These are phyloP conservation scores for Centruroides vittatus DNA, from an alignment of 1,140 invertebrate genomes.

Conservation along the genomic window DNA sequence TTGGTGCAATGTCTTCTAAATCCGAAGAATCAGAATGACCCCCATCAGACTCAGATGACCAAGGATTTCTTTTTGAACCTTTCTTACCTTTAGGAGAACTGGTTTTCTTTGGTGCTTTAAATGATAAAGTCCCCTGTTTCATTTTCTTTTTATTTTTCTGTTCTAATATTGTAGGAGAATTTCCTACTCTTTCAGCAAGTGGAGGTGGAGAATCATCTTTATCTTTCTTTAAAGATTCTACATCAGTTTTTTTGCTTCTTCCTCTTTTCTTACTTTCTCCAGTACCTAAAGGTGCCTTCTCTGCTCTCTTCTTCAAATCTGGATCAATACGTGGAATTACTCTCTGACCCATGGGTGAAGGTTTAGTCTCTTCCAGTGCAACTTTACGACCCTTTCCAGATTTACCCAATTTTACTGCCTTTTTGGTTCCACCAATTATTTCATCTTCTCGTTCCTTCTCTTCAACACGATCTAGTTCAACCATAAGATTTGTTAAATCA, in stretches of 20 bases:
- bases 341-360: conserved; percentile 42
- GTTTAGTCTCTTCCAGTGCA: conserved; percentile 29
- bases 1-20: too few relatives aligned
- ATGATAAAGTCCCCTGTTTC: too few relatives aligned
- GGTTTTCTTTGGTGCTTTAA: too few relatives aligned
- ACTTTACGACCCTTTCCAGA: conserved; percentile 28
- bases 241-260: not conserved
- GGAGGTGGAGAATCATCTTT: too few relatives aligned
- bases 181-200: too few relatives aligned
- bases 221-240: too few relatives aligned
- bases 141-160: too few relatives aligned
- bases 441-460: conserved; percentile 16
- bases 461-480: conserved; percentile 36
- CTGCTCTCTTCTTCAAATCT: conserved; percentile 62
- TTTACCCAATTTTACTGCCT: conserved; percentile 13
- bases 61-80: too few relatives aligned
- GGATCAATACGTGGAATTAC: conserved; percentile 57
- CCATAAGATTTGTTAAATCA: conserved; percentile 63
- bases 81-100: too few relatives aligned
- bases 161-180: too few relatives aligned
- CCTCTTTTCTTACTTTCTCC: conserved; percentile 16
- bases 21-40: too few relatives aligned
- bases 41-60: too few relatives aligned
- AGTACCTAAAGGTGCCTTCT: conserved; percentile 41
- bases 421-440: not conserved